Evolutionary conservation across 2,888 invertebrate species (phyloP), one percentile per base, ranked within the genome.

Genomic region (Agrotis puta): DNA sequence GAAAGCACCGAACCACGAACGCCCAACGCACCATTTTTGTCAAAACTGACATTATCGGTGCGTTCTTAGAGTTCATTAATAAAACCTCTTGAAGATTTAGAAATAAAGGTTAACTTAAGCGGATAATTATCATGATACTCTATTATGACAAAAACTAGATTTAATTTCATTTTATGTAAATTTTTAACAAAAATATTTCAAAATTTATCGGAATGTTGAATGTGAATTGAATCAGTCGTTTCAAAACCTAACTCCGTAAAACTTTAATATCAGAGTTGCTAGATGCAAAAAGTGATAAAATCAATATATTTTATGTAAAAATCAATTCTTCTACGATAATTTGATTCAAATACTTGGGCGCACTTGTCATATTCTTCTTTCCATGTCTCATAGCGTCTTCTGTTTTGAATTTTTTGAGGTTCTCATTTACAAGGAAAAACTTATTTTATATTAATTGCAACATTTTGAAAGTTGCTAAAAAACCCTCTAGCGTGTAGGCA

Each of bases 1-100:
- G 89, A 92, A 91, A 87, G 92, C 92, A 90, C 89, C 88, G 82
- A 90, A 78, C n/a, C n/a, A n/a, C 82, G 78, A 79, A 76, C 77
- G 75, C 84, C 51, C 76, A 72, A 62, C 82, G 72, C 84, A 86
- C 83, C 84, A 79, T 85, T 81, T 84, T 85, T 79, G 81, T 75
- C 81, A 75, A 79, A 74, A 64, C 43, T 84, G 81, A 85, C 82
- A 79, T 62, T 59, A 57, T 14, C 2, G 11, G 11, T 48, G 27
- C 39, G 64, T 79, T 71, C 61, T 45, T n/a, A 47, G 69, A 62
- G 65, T 7, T n/a, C 11, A 39, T 39, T 39, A 39, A 0, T 9
- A 39, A 33, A 39, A 39, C 39, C 39, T 39, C 9, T 1, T 39
- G 9, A 39, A 9, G 9, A 9, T 56, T 2, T 2, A 0, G 5